Percentiles rank a stretch among this genome's conserved stretches.
Conservation (phyloP, 2,113 vertebrate genomes). For the Austrofundulus limnaeus region DNA sequence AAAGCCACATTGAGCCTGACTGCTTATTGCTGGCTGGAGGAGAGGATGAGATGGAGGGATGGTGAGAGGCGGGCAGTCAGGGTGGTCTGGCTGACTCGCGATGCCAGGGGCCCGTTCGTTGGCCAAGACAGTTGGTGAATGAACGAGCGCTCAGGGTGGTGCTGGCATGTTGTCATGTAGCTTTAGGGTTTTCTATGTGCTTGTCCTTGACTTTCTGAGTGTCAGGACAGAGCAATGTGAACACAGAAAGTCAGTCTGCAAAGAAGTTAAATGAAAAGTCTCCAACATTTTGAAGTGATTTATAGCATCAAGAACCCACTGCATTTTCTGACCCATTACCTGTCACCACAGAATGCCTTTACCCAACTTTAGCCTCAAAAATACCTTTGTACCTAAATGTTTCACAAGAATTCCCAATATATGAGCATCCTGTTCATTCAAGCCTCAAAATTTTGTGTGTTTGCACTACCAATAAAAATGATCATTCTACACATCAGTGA, state of each 20-base stretch:
- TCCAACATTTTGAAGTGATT: conserved; percentile 48
- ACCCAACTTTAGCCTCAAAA: no score
- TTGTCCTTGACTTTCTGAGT: conserved; percentile 13
- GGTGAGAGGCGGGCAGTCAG: conserved; percentile 46
- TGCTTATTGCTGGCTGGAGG: conserved; percentile 35
- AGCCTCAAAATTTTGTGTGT: not conserved
- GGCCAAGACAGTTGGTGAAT: conserved; percentile 52
- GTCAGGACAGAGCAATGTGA: conserved; percentile 14
- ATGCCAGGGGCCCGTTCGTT: conserved; percentile 37
- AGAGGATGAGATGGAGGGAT: conserved; percentile 33
- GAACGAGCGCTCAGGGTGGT: conserved; percentile 42
- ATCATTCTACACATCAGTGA: conserved; percentile 78
- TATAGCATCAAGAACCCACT: no score
- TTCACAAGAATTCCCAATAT: not conserved
- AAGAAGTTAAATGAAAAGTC: conserved; percentile 18
- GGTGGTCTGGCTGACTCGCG: conserved; percentile 48
- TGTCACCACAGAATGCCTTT: not conserved
- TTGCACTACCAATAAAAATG: conserved; percentile 66
- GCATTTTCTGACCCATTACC: no score
- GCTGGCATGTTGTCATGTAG: conserved; percentile 53
- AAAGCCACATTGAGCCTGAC: conserved; percentile 56
- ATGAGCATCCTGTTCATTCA: not conserved
- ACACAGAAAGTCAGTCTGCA: conserved; percentile 41
- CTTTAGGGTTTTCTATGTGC: conserved; percentile 24
- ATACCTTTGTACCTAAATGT: not conserved